A percentile compares a stretch with the other conserved stretches of the same genome.
phyloP scores from a whole-genome alignment of 2,113 vertebrate species.

The Phyllostomus hastatus region DNA sequence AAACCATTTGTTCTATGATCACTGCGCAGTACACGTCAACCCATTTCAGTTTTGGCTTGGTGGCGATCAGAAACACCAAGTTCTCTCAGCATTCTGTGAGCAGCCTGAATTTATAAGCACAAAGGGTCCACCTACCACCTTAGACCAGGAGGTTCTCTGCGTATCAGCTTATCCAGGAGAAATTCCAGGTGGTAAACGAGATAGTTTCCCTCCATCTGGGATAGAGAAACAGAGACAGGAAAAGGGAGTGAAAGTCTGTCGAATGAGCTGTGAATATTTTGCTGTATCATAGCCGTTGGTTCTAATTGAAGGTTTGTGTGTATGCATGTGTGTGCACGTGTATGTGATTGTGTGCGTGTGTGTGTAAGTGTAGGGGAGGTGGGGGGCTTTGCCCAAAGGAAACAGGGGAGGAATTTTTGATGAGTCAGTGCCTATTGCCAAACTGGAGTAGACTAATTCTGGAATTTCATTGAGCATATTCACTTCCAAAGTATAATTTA shows the following conservation, averaged over 20 bases:
- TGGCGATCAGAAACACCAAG: neutral
- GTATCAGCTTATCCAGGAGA: constrained; percentile 57
- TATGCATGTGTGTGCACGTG: too few species aligned
- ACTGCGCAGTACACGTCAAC: neutral
- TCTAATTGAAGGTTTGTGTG: neutral
- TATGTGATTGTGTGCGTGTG: neutral
- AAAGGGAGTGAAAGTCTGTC: constrained; percentile 63
- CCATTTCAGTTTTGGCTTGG: neutral
- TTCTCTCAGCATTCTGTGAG: neutral
- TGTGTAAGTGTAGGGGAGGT: neutral
- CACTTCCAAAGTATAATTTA: constrained; percentile 71
- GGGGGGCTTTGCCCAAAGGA: neutral
- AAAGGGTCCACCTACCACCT: neutral
- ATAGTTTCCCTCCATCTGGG: constrained; percentile 23
- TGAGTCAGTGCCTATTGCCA: constrained; percentile 50
- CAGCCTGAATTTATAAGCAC: constrained; percentile 4
- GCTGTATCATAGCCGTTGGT: neutral
- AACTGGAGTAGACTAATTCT: constrained; percentile 56
- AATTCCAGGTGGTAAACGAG: neutral
- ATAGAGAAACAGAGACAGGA: constrained; percentile 61
- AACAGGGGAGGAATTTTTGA: constrained; percentile 45
- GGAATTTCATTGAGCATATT: constrained; percentile 66
- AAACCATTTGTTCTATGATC: neutral
- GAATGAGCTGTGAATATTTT: constrained; percentile 64
- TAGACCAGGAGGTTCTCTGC: neutral